Percentiles rank a stretch among this genome's conserved stretches.
phyloP scores from a whole-genome alignment of 2,113 vertebrate species.

The Phalacrocorax brasilianus region DNA sequence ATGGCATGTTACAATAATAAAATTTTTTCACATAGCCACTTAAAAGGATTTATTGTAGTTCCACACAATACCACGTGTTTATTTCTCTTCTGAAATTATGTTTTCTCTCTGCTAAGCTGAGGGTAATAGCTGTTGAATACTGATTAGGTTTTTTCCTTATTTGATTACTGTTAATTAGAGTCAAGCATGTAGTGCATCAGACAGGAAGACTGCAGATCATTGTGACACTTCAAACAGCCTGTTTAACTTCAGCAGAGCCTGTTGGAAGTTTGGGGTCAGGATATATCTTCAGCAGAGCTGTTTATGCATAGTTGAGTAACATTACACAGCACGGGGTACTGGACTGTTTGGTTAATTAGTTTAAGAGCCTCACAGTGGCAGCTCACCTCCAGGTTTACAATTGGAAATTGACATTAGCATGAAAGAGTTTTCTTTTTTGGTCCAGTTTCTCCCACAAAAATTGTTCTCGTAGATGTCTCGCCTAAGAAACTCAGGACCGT shows the following conservation, averaged over 20 bases:
- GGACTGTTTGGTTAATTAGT: conserved; percentile 63
- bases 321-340: conserved; percentile 43
- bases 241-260: conserved; percentile 42
- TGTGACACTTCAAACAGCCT: conserved; percentile 57
- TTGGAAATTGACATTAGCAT: conserved; percentile 29
- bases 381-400: conserved; percentile 33
- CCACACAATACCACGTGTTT: background rate
- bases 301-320: conserved; percentile 60
- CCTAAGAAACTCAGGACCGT: background rate
- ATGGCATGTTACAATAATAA: background rate
- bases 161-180: conserved; percentile 71
- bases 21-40: background rate
- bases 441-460: conserved; percentile 33
- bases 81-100: conserved; percentile 37
- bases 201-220: conserved; percentile 33
- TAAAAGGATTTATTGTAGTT: conserved; percentile 20
- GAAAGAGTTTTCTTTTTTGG: conserved; percentile 5
- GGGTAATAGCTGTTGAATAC: conserved; percentile 48
- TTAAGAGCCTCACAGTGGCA: conserved; percentile 31
- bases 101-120: conserved; percentile 30
- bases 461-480: background rate
- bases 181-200: conserved; percentile 44
- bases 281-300: conserved; percentile 37
- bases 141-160: conserved; percentile 60
- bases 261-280: conserved; percentile 12